A percentile compares a stretch with the other conserved stretches of the same genome.
Evolutionary conservation across 2,888 invertebrate genomes (phyloP).

Genomic region (Zaprionus lineosus): DNA sequence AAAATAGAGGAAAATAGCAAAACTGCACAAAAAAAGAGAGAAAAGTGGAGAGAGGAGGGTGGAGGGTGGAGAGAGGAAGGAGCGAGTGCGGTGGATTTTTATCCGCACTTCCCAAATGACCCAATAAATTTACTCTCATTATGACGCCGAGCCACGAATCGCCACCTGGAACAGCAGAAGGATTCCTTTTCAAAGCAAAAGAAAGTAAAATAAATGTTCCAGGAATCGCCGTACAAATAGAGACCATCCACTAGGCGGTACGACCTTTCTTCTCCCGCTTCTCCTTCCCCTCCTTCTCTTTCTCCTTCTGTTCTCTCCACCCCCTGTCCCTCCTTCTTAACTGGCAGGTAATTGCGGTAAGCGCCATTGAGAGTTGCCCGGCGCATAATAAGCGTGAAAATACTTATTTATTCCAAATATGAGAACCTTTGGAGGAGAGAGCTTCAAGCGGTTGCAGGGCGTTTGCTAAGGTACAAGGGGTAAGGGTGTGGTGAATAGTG

Average conservation of each 20-base stretch:
- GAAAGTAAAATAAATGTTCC: slow-evolving; percentile 67
- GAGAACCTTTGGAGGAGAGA: slow-evolving; percentile 47
- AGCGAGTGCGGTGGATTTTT: too few species aligned
- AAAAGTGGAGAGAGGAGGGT: slow-evolving; percentile 49
- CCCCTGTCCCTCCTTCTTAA: too few species aligned
- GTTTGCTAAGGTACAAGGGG: too few species aligned
- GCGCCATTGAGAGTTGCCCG: slow-evolving; percentile 55
- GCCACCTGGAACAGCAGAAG: slow-evolving; percentile 52
- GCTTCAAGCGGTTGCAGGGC: too few species aligned
- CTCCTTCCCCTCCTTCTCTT: too few species aligned
- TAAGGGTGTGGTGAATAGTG: too few species aligned
- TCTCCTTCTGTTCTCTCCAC: too few species aligned
- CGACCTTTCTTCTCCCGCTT: background rate
- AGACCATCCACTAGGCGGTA: slow-evolving; percentile 29
- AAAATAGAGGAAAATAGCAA: slow-evolving; percentile 26
- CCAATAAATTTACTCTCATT: slow-evolving; percentile 77
- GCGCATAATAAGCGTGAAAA: slow-evolving; percentile 75
- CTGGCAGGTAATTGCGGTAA: slow-evolving; percentile 69
- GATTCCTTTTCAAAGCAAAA: slow-evolving; percentile 12
- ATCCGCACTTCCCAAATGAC: slow-evolving; percentile 76
- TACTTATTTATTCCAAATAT: slow-evolving; percentile 64
- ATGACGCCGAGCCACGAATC: slow-evolving; percentile 76
- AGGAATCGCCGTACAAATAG: slow-evolving; percentile 49
- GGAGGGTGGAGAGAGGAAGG: too few species aligned
- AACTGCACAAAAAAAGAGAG: slow-evolving; percentile 14